Evolutionary conservation across 2,797 vertebrate species (phyloP).

Genomic region (Cygnus olor): DNA sequence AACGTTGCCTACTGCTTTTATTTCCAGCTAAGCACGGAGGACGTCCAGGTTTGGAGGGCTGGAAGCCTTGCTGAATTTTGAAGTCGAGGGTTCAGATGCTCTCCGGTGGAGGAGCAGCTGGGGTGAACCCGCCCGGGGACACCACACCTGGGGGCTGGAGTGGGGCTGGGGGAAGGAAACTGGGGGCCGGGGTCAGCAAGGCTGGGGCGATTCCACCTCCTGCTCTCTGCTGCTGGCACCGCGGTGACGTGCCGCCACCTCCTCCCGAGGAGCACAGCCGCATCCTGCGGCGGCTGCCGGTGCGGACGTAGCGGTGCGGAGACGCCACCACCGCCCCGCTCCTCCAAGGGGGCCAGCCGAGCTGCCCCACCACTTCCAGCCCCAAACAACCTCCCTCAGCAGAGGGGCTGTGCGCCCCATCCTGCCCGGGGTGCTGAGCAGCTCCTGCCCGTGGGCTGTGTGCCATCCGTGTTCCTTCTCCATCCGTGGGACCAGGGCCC

Average conservation of each 20-base stretch:
- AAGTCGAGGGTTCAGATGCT: neutral
- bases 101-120: neutral
- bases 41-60: neutral
- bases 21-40: conserved; percentile 33
- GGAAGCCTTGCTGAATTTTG: conserved; percentile 2
- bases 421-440: neutral
- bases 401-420: neutral
- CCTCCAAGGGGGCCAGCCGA: neutral
- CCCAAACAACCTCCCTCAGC: neutral
- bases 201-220: neutral
- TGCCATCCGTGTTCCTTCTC: no score
- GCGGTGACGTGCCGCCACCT: neutral
- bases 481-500: no score
- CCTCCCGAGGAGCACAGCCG: neutral
- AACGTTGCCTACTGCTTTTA: conserved; percentile 39
- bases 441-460: neutral
- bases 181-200: neutral
- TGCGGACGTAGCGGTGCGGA: accelerated
- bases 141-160: accelerated
- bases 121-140: neutral
- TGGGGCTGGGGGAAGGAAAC: neutral
- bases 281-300: neutral
- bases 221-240: neutral
- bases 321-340: neutral
- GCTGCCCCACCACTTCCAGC: neutral